Percentiles rank a stretch among this genome's conserved stretches.
Conservation (phyloP, 2,888 invertebrate species). For the Bursaphelenchus okinawaensis region DNA sequence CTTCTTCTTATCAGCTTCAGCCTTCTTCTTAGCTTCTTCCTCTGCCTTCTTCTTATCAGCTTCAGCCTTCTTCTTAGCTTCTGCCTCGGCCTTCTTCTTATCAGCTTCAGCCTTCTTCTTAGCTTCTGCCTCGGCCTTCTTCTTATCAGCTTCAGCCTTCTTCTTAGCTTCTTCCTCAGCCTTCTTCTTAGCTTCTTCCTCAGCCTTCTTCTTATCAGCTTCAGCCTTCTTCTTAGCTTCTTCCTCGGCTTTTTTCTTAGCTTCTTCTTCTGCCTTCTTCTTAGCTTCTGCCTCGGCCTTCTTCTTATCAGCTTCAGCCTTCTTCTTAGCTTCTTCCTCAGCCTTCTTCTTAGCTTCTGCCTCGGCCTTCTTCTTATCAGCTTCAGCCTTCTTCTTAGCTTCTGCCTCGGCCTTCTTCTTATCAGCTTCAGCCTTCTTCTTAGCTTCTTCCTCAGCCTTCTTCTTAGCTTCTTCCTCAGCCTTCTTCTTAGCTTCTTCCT, state of each 20-base stretch:
- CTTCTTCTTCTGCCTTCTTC: constrained; percentile 1
- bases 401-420: constrained; percentile 4
- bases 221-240: not conserved
- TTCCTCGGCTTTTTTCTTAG: not conserved
- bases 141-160: constrained; percentile 21
- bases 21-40: constrained; percentile 20
- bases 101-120: constrained; percentile 7
- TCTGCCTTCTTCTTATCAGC: constrained; percentile 16
- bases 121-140: constrained; percentile 10
- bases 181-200: constrained; percentile 12
- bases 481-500: constrained; percentile 16
- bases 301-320: constrained; percentile 13
- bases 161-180: constrained; percentile 16
- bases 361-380: constrained; percentile 8
- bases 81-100: not conserved
- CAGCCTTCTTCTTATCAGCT: constrained; percentile 3
- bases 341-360: constrained; percentile 12
- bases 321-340: constrained; percentile 5
- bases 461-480: constrained; percentile 6
- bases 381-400: constrained; percentile 6
- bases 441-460: constrained; percentile 3
- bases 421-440: constrained; percentile 14
- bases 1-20: constrained; percentile 21
- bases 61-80: constrained; percentile 11
- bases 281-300: not conserved